Evolutionary conservation across 2,113 vertebrate species (phyloP).

Genomic region (Colaptes auratus): DNA sequence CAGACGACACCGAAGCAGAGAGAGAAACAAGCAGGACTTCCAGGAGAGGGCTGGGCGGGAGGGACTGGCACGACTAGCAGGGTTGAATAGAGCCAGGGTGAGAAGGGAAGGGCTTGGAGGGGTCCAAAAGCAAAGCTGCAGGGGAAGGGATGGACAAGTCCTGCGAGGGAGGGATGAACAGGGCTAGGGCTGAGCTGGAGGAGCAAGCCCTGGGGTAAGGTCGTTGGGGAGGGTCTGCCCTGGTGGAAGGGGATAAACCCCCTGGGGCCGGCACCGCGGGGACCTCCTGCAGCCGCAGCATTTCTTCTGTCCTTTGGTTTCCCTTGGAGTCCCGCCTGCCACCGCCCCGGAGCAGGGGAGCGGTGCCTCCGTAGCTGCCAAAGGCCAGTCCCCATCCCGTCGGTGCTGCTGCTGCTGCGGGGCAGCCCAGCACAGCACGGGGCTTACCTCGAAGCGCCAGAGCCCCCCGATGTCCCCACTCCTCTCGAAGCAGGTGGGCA

Average conservation of each 20-base stretch:
- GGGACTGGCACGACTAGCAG: not conserved
- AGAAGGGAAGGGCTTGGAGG: not conserved
- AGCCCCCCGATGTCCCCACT: conserved; percentile 42
- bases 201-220: not conserved
- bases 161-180: not conserved
- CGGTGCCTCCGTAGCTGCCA: rapidly evolving
- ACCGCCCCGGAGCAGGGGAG: not conserved
- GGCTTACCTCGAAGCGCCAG: conserved; percentile 50
- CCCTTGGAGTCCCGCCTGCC: not conserved
- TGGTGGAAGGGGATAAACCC: not conserved
- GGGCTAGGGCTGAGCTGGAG: not conserved
- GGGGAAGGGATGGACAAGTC: not conserved
- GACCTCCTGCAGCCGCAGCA: rapidly evolving
- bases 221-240: not conserved
- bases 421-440: rapidly evolving
- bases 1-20: not conserved
- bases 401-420: rapidly evolving
- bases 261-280: rapidly evolving
- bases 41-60: not conserved
- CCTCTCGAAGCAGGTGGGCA: conserved; percentile 45
- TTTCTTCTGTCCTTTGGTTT: not conserved
- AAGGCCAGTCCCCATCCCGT: rapidly evolving
- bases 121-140: not conserved
- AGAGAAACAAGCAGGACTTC: not conserved
- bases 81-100: not conserved